Evolutionary conservation across 2,888 invertebrate genomes (phyloP), one percentile per base, ranked within the genome.

Genomic region (Rhagonycha lutea): DNA sequence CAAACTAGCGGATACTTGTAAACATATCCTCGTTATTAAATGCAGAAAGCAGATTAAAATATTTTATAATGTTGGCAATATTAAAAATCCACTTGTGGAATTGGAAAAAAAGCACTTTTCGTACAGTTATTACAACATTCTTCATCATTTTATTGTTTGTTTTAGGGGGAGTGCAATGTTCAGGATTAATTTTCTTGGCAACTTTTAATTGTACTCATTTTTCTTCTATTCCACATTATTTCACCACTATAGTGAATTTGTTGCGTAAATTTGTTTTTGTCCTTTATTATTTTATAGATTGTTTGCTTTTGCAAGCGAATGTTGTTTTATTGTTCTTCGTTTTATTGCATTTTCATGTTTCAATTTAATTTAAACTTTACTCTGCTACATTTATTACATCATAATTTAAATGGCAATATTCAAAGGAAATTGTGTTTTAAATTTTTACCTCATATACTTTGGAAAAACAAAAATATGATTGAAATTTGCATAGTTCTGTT

Each of bases 101-200:
- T 8, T n/a, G 8, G 29, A n/a, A 47, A 47, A n/a, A n/a, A 47
- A 47, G 47, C n/a, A n/a, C 47, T 62, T 10, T 18, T 18, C 5
- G 8, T 62, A 10, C n/a, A 47, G 47, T 47, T 47, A 47, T 47
- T 47, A n/a, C 47, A n/a, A 10, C 47, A 47, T 47, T 47, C 47
- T 47, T 47, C 47, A 47, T 47, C 47, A 7, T 47, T 65, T 23
- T 24, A 23, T 8, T 65, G 63, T 65, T 65, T 65, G 63, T 65
- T 65, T 65, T 65, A 65, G 26, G 63, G 63, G 63, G 63, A 24
- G n/a, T 14, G n/a, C 26, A 65, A 65, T 65, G 63, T 26, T 12
- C 63, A 26, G 26, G 63, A 65, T 65, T 65, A 65, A 65, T 65
- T 65, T 65, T 65, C 63, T 65, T 65, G 63, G 63, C 18, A 65